Base-by-base conservation (phyloP, 2,797 vertebrate genomes). In the Tinamus major region DNA sequence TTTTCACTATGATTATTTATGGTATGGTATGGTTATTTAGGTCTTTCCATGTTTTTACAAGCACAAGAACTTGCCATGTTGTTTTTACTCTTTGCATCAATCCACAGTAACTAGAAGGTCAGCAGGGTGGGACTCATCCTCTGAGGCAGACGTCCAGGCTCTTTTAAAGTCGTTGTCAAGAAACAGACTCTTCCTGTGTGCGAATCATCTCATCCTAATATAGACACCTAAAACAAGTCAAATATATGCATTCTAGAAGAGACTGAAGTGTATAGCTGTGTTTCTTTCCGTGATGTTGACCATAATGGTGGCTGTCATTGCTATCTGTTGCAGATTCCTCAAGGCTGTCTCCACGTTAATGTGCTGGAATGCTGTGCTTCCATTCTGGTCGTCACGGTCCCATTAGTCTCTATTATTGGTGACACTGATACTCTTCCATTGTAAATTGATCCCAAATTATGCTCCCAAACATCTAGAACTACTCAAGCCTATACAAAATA, bases 221-320 rank as follows among this genome's bases (percentile, higher is more conserved):
- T 63, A 94, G 85, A 61, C 63, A 88, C 41, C 29, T 48, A 79
- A 96, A 96, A 90, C 13, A 91, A 87, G 93, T 90, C 87, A 94
- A 94, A 56, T 75, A 31, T 51, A 81, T 84, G 74, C 74, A 88
- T 93, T 92, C 92, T 79, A 91, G 85, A 92, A 91, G 84, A 75
- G 87, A 83, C 77, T 84, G 61, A 79, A 91, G 70, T 11, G 39
- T 21, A 86, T 33, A 70, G 7, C 72, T 89, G 85, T 93, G 53
- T 86, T 91, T 95, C 86, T 94, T 88, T 84, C 67, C 46, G 42
- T 79, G 31, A 39, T 55, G 63, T 44, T 84, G 46, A 46, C 58
- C 26, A 9, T 69, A 78, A 65, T 51, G 23, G 2, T 31, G 53
- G 46, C 33, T 79, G 55, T 37, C 51, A 62, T 5, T 84, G 27